Evolutionary conservation across 2,888 invertebrate species (phyloP).

Genomic region (Schizaphis graminum): DNA sequence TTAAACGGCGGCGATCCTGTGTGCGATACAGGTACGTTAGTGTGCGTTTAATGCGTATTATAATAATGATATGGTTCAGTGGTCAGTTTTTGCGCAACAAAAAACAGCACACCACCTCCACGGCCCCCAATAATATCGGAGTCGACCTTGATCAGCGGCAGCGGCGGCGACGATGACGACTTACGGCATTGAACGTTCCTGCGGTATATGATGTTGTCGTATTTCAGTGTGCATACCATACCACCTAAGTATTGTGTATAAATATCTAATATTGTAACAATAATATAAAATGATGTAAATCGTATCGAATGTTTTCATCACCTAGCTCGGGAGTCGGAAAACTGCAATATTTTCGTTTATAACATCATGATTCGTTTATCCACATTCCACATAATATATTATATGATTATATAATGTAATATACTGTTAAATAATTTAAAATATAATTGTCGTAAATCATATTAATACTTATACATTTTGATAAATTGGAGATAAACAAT

Average conservation of each 20-base stretch:
- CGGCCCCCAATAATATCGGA: slow-evolving; percentile 25
- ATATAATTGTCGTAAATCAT: background rate
- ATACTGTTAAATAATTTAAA: background rate
- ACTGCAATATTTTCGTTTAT: background rate
- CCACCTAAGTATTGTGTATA: background rate
- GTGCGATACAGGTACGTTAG: background rate
- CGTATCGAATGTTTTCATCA: background rate
- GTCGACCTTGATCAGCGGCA: background rate
- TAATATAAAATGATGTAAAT: background rate
- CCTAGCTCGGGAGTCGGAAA: background rate
- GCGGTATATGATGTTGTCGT: background rate
- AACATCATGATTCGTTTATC: background rate
- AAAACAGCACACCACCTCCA: slow-evolving; percentile 36
- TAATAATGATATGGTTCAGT: background rate
- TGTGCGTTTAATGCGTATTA: background rate
- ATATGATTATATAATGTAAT: no score
- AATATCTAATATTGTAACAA: background rate
- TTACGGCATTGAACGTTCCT: background rate
- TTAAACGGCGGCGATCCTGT: background rate
- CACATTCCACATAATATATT: no score
- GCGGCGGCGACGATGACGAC: background rate
- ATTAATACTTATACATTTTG: background rate
- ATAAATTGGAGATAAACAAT: background rate
- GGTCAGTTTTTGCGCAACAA: slow-evolving; percentile 13
- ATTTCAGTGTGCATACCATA: background rate